These are phyloP conservation scores for Ips typographus DNA, from an alignment of 1,140 invertebrate species.

Conservation along the genomic window DNA sequence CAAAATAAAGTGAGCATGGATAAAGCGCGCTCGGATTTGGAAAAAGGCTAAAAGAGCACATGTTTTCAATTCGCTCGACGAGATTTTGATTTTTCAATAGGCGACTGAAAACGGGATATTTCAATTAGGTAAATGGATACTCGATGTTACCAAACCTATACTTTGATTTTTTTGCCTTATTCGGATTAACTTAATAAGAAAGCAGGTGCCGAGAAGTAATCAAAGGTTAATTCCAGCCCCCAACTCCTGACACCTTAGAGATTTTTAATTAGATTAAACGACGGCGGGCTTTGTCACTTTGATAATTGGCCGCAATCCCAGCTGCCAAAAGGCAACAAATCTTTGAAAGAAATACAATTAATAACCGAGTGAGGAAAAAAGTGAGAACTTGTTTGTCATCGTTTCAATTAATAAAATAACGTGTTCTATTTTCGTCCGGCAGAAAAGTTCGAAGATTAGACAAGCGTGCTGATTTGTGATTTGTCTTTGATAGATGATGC, in stretches of 20 bases:
- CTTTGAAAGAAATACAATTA: constrained; percentile 29
- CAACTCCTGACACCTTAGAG: background rate
- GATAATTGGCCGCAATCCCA: constrained; percentile 1
- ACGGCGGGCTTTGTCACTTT: constrained; percentile 2
- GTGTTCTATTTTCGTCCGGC: constrained; percentile 32
- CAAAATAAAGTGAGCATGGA: constrained; percentile 33
- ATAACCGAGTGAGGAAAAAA: constrained; percentile 22
- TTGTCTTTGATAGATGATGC: constrained; percentile 53
- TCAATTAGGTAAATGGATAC: constrained; percentile 51
- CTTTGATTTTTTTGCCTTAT: too few relatives aligned
- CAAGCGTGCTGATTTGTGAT: constrained; percentile 51
- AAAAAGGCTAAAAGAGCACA: constrained; percentile 42
- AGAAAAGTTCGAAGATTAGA: constrained; percentile 38
- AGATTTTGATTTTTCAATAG: constrained; percentile 48
- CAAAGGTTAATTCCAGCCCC: too few relatives aligned
- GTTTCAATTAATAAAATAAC: constrained; percentile 44
- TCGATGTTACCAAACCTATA: constrained; percentile 39
- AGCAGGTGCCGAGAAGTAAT: too few relatives aligned
- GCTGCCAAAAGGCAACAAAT: constrained; percentile 22
- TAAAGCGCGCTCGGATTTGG: constrained; percentile 18
- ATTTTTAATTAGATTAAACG: constrained; percentile 3
- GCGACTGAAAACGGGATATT: constrained; percentile 46
- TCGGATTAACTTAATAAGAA: too few relatives aligned
- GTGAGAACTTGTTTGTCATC: constrained; percentile 40
- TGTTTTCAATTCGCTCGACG: constrained; percentile 44